Conservation (phyloP, 2,888 invertebrate species). For the Lepidocyrtoides sp. region DNA sequence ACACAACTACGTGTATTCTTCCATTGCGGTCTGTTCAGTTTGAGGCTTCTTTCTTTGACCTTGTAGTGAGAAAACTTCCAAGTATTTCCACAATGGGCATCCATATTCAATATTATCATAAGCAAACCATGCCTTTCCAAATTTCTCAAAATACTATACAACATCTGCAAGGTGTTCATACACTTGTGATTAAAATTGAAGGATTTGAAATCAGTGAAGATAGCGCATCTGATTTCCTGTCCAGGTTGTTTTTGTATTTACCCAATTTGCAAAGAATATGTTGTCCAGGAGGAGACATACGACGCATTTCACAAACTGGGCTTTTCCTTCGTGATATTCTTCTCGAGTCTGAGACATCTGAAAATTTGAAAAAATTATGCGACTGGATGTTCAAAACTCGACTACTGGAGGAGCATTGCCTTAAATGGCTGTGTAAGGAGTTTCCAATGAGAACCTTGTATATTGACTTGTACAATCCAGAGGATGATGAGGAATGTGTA, state of each 20-base stretch:
- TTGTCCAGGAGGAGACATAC: slow-evolving; percentile 59
- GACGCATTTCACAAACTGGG: slow-evolving; percentile 68
- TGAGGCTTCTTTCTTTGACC: background rate
- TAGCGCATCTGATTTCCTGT: slow-evolving; percentile 10
- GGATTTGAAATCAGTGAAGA: slow-evolving; percentile 53
- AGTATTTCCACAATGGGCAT: background rate
- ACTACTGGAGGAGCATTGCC: slow-evolving; percentile 56
- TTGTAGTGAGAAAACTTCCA: background rate
- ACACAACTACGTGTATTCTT: background rate
- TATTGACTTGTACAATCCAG: slow-evolving; percentile 65
- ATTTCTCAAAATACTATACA: background rate
- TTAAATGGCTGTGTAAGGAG: slow-evolving; percentile 31
- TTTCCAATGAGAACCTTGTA: slow-evolving; percentile 59
- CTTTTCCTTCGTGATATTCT: slow-evolving; percentile 58
- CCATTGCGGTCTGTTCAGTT: background rate
- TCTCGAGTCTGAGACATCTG: slow-evolving; percentile 17
- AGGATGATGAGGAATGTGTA: slow-evolving; percentile 42
- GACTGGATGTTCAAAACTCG: slow-evolving; percentile 60
- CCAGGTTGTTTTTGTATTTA: slow-evolving; percentile 27
- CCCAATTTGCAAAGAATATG: slow-evolving; percentile 52
- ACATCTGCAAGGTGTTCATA: background rate
- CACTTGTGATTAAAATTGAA: slow-evolving; percentile 23
- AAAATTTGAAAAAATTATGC: slow-evolving; percentile 32
- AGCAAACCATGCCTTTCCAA: background rate
- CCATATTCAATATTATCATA: slow-evolving; percentile 39